Percentiles rank a stretch among this genome's conserved stretches.
Conservation (phyloP, 2,888 invertebrate species). For the Lymantria monacha region DNA sequence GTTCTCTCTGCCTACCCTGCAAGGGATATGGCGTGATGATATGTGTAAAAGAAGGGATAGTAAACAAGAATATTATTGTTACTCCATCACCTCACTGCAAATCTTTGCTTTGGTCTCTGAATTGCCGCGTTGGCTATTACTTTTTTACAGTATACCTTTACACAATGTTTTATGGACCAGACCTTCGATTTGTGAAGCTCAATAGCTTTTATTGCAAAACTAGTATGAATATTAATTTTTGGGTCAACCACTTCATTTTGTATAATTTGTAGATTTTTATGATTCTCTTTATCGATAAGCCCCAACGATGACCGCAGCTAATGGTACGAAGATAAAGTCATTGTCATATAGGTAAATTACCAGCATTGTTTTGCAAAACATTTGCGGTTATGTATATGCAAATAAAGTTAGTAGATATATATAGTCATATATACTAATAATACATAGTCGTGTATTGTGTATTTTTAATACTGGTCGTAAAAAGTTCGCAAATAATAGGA, state of each 20-base stretch:
- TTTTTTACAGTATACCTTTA: too few species aligned
- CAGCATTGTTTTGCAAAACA: constrained; percentile 27
- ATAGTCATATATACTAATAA: neutral
- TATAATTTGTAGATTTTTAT: constrained; percentile 50
- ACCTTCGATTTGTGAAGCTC: constrained; percentile 72
- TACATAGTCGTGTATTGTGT: neutral
- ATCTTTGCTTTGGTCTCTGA: too few species aligned
- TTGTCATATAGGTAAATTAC: constrained; percentile 28
- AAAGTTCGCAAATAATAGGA: too few species aligned
- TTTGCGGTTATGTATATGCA: constrained; percentile 19
- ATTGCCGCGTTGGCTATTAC: too few species aligned
- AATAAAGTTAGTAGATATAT: too few species aligned
- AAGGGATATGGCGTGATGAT: too few species aligned
- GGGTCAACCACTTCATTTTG: constrained; percentile 71
- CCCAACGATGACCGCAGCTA: constrained; percentile 43
- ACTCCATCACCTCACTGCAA: too few species aligned
- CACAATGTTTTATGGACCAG: constrained; percentile 68
- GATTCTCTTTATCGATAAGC: constrained; percentile 47
- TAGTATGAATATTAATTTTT: constrained; percentile 78
- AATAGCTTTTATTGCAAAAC: constrained; percentile 66
- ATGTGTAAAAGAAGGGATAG: too few species aligned
- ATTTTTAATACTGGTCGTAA: neutral
- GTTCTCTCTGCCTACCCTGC: too few species aligned
- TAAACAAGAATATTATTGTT: too few species aligned
- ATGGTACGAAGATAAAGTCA: constrained; percentile 42